Evolutionary conservation across 2,888 invertebrate species (phyloP).

Genomic region (Athripsodes cinereus): DNA sequence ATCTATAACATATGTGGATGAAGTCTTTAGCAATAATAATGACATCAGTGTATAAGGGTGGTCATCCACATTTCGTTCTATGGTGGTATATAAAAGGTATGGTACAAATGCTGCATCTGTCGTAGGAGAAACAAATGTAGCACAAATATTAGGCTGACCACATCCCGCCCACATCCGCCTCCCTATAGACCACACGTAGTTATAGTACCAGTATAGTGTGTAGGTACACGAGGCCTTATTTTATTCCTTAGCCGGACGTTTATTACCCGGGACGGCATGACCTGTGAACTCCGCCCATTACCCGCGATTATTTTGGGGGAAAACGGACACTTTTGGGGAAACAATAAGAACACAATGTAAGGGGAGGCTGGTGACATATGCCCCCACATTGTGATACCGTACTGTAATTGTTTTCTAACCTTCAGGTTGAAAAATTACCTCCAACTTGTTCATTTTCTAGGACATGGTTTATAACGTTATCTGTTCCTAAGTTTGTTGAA

Average conservation of each 20-base stretch:
- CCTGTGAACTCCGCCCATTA: slow-evolving; percentile 25
- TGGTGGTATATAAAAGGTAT: not conserved
- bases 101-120: slow-evolving; percentile 7
- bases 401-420: slow-evolving; percentile 15
- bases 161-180: slow-evolving; percentile 9
- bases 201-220: not conserved
- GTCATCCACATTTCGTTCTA: no score
- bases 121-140: slow-evolving; percentile 9
- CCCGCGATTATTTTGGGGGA: slow-evolving; percentile 22
- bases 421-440: not conserved
- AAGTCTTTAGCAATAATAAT: not conserved
- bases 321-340: slow-evolving; percentile 19
- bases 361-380: slow-evolving; percentile 11
- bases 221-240: slow-evolving; percentile 15
- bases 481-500: no score
- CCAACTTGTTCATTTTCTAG: no score
- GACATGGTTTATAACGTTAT: no score
- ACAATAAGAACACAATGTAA: slow-evolving; percentile 15
- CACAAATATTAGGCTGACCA: slow-evolving; percentile 4
- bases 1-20: no score
- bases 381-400: slow-evolving; percentile 3
- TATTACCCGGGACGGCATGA: slow-evolving; percentile 23
- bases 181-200: slow-evolving; percentile 4
- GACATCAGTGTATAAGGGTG: not conserved
- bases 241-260: slow-evolving; percentile 23